Percentiles rank a stretch among this genome's conserved stretches.
Conservation (phyloP, 1,140 invertebrate species). For the Cydia pomonella region DNA sequence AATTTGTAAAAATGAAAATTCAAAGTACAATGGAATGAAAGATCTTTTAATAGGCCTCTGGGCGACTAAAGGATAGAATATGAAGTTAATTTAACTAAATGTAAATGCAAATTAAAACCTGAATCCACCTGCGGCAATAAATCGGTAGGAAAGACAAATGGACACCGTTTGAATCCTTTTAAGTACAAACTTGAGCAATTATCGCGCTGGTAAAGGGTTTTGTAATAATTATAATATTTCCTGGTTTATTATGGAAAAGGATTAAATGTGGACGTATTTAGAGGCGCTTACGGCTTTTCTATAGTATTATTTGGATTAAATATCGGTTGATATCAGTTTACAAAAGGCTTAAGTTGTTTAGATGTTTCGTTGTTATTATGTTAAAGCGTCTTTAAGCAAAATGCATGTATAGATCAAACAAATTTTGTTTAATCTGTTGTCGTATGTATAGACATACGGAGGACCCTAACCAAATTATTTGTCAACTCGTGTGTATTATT, state of each 20-base stretch:
- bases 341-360: neutral
- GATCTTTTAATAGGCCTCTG: too few relatives aligned
- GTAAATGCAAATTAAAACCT: neutral
- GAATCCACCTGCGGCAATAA: neutral
- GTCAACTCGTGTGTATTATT: too few relatives aligned
- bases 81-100: conserved; percentile 2
- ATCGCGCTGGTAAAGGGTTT: conserved; percentile 1
- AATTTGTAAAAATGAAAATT: too few relatives aligned
- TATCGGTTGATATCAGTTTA: neutral
- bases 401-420: too few relatives aligned
- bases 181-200: conserved; percentile 16
- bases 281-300: neutral
- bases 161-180: neutral
- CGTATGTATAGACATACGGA: too few relatives aligned
- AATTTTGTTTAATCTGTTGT: too few relatives aligned
- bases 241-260: neutral
- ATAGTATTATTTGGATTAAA: neutral
- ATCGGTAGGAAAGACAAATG: neutral
- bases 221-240: conserved; percentile 4
- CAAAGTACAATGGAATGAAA: too few relatives aligned
- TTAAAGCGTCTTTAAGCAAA: neutral
- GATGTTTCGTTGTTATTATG: neutral
- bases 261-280: neutral
- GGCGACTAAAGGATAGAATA: neutral
- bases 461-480: too few relatives aligned